Conservation (phyloP, 1,140 invertebrate genomes). For the Arctopsyche grandis region DNA sequence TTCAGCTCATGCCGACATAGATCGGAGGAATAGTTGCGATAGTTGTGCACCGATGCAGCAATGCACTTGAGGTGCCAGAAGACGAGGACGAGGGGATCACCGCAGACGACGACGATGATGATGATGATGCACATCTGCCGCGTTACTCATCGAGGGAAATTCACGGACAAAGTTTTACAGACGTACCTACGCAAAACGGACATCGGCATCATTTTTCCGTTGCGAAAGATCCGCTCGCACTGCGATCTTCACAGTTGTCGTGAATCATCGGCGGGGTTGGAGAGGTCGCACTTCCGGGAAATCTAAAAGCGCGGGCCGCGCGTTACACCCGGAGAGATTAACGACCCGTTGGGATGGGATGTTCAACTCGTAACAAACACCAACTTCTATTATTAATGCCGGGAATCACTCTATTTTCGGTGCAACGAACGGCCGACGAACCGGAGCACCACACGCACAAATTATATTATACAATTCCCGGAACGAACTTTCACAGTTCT, state of each 20-base stretch:
- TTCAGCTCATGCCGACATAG: not conserved
- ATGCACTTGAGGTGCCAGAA: not conserved
- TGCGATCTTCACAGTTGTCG: no score
- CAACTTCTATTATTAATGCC: slow-evolving; percentile 20
- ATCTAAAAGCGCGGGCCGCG: slow-evolving; percentile 16
- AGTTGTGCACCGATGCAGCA: slow-evolving; percentile 1
- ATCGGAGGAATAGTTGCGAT: not conserved
- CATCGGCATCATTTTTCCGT: no score
- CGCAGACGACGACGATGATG: not conserved
- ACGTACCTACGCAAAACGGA: no score
- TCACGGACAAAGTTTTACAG: no score
- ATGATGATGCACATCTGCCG: not conserved
- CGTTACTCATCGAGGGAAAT: not conserved
- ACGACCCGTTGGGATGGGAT: slow-evolving; percentile 21
- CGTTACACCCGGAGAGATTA: not conserved
- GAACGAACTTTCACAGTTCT: no score
- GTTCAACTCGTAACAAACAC: slow-evolving; percentile 17
- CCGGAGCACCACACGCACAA: not conserved
- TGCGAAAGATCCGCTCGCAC: no score
- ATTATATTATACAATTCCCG: not conserved
- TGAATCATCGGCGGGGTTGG: not conserved
- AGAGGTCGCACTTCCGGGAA: slow-evolving; percentile 32
- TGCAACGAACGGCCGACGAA: slow-evolving; percentile 28
- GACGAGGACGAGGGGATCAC: not conserved
- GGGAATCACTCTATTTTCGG: not conserved